Base-by-base conservation (phyloP, 1,140 invertebrate species). In the Atta cephalotes region DNA sequence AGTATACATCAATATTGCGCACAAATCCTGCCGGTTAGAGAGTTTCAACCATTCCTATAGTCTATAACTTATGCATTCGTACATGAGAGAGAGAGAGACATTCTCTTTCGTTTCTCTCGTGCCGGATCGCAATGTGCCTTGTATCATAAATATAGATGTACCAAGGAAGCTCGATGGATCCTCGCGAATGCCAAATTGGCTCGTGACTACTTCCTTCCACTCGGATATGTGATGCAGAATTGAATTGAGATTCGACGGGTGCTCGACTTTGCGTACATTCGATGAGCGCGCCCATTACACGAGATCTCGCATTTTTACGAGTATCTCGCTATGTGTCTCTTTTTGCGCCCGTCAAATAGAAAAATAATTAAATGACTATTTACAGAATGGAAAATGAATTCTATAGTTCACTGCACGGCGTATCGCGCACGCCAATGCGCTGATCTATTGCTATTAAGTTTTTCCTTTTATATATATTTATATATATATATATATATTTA, bases 331-430 rank as follows among this genome's bases (percentile, higher is more conserved):
- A 70, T 71, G 58, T 35, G 21, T 66, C 53, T 28, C 62, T 77
- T 25, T 56, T 65, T 18, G 88, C 78, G 82, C 72, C 86, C 85
- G 87, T 91, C 87, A 93, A 92, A 92, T 94, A 93, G 90, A 93
- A 93, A 94, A 93, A 94, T 92, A 93, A 94, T 91, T 93, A 91
- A 92, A 94, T 93, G 91, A 87, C 88, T 93, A 94, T 94, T 93
- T 94, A 93, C 91, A 92, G 89, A 90, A 91, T 92, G 92, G 85
- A 89, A 91, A 93, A 93, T 93, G 89, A 92, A 87, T 87, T 49
- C 60, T 87, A 85, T 76, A 72, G 39, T 71, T 81, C 25, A 63
- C 21, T 28, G 53, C 10, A 45, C 65, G 60, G 53, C 49, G 21
- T 28, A 39, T 70, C 31, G 58, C 45, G 78, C 84, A 70, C 66